Conservation (phyloP, 2,113 vertebrate species). For the Miniopterus natalensis region DNA sequence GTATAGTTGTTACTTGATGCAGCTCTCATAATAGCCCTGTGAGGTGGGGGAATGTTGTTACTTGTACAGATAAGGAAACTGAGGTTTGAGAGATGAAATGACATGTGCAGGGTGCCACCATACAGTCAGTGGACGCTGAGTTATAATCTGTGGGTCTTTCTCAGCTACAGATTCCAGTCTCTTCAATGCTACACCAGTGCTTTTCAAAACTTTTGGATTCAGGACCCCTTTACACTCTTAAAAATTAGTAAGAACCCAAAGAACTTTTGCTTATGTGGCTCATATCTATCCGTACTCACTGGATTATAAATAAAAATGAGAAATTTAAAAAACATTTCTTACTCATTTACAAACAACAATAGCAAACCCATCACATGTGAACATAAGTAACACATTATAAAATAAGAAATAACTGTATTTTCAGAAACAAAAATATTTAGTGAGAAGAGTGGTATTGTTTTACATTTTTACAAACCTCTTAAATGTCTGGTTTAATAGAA, state of each 20-base stretch:
- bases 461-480: conserved; percentile 34
- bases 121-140: not conserved
- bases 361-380: not conserved
- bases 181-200: not conserved
- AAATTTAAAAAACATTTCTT: not conserved
- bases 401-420: not conserved
- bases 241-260: conserved; percentile 19
- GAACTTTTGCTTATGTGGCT: not conserved
- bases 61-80: conserved; percentile 9
- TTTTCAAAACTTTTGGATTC: not conserved
- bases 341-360: not conserved
- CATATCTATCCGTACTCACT: not conserved
- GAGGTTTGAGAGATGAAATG: not conserved
- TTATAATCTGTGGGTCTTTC: not conserved
- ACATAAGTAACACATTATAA: not conserved
- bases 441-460: not conserved
- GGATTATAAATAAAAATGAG: not conserved
- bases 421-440: not conserved
- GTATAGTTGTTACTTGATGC: not conserved
- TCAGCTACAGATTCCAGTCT: not conserved
- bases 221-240: not conserved
- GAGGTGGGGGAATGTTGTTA: not conserved
- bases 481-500: conserved; percentile 13
- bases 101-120: not conserved
- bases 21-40: not conserved